Base-by-base conservation (phyloP, 2,113 vertebrate species). In the Psittacus erithacus region DNA sequence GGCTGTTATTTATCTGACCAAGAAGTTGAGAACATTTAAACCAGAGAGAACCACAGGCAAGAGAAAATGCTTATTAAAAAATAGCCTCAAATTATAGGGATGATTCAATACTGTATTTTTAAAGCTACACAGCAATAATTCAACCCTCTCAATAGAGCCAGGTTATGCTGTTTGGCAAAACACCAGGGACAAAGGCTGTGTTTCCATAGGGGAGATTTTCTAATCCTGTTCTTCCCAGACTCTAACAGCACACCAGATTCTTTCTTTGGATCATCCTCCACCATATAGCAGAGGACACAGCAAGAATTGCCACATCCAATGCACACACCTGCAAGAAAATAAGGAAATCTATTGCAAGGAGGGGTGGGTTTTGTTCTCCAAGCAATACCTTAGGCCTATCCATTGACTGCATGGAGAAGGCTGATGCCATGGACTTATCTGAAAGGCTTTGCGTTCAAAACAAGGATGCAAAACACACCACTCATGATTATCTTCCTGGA, bases 21-120 rank as follows among this genome's bases (percentile, higher is more conserved):
- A 63, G 82, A 82, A 39, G 55, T 50, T 79, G 73, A 92, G 50
- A 94, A 80, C n/a, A 41, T 87, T 91, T 82, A 94, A 95, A 94
- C 67, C 59, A 76, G 77, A 85, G n/a, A 28, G 28, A 96, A 92
- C 82, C 91, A 87, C 65, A 62, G 4, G 11, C 63, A 57, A 80
- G 35, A 95, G 81, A 90, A 80, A 41, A 78, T 4, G 17, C 44
- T 88, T 82, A 88, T 93, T 96, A 88, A 71, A 78, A 80, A 74
- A 3, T 62, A 86, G 60, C 92, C 73, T 95, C 91, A 91, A 95
- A 96, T 88, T 80, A 86, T 46, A 67, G 9, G n/a, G 71, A 18
- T 49, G 43, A 33, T n/a, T 92, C 59, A 47, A 59, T 55, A 44
- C 39, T 35, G 43, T 82, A 55, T 87, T 88, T 95, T 64, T 75